A percentile compares a stretch with the other conserved stretches of the same genome.
Conservation (phyloP, 2,888 invertebrate genomes). For the Drosophila tripunctata region DNA sequence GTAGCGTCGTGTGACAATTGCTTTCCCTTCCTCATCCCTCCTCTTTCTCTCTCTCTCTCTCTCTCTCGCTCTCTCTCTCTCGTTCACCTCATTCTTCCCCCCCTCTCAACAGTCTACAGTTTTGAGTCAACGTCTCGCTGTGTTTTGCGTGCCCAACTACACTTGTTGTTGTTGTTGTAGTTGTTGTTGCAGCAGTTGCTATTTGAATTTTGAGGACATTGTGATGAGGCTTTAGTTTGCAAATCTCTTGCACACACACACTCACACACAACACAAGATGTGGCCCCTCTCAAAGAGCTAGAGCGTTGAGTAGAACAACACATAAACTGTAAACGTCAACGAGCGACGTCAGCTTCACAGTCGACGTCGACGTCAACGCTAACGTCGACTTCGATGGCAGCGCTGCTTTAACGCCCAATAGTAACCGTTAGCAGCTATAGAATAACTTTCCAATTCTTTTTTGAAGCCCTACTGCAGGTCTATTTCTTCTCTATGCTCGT, state of each 20-base stretch:
- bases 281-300: slow-evolving; percentile 23
- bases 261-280: slow-evolving; percentile 36
- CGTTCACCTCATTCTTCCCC: slow-evolving; percentile 17
- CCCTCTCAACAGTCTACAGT: slow-evolving; percentile 30
- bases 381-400: slow-evolving; percentile 43
- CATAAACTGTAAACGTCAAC: slow-evolving; percentile 62
- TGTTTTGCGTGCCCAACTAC: slow-evolving; percentile 63
- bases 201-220: slow-evolving; percentile 80
- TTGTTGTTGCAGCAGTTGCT: slow-evolving; percentile 66
- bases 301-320: slow-evolving; percentile 24
- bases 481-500: no score
- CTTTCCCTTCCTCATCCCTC: slow-evolving; percentile 9
- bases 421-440: slow-evolving; percentile 29
- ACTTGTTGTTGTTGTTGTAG: slow-evolving; percentile 40
- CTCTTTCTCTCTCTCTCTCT: background rate
- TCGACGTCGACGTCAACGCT: slow-evolving; percentile 6
- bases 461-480: no score
- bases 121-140: slow-evolving; percentile 50
- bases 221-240: slow-evolving; percentile 81
- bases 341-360: slow-evolving; percentile 46
- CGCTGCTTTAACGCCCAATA: slow-evolving; percentile 43
- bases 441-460: background rate
- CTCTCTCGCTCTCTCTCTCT: slow-evolving; percentile 12
- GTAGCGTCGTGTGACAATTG: slow-evolving; percentile 80
- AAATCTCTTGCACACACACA: slow-evolving; percentile 75